A percentile compares a stretch with the other conserved stretches of the same genome.
Conservation (phyloP, 2,797 vertebrate genomes). For the Sus cebifrons region DNA sequence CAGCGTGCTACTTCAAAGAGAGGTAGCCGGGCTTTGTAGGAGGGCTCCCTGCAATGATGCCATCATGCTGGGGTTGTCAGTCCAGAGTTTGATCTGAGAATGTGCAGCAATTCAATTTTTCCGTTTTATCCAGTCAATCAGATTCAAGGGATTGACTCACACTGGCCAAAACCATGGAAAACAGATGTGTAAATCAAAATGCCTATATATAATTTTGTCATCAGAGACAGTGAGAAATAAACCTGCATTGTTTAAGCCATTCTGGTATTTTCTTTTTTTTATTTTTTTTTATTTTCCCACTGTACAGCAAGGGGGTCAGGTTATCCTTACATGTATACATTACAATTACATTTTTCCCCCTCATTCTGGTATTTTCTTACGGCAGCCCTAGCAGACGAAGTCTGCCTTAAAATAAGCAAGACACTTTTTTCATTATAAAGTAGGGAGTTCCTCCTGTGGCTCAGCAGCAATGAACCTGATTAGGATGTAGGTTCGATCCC, state of each 20-base stretch:
- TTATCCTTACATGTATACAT: too few species aligned
- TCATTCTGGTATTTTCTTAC: background rate
- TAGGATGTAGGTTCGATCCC: too few species aligned
- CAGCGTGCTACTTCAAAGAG: background rate
- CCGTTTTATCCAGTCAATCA: background rate
- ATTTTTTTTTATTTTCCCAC: too few species aligned
- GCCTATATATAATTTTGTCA: background rate
- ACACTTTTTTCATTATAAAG: too few species aligned
- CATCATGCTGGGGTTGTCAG: background rate
- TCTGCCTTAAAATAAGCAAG: background rate
- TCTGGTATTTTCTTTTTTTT: background rate
- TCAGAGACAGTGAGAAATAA: background rate
- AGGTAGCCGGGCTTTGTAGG: background rate
- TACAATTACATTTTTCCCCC: too few species aligned
- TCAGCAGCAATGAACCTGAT: too few species aligned
- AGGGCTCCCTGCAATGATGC: background rate
- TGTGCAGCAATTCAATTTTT: background rate
- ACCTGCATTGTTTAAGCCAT: background rate
- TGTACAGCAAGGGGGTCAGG: too few species aligned
- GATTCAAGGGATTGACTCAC: background rate
- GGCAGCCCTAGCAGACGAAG: background rate
- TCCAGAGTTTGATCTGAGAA: background rate
- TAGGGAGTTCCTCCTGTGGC: too few species aligned
- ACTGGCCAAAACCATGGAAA: constrained; percentile 26
- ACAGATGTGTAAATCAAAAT: constrained; percentile 25